Conservation (phyloP, 2,113 vertebrate species). For the Zosterops lateralis region DNA sequence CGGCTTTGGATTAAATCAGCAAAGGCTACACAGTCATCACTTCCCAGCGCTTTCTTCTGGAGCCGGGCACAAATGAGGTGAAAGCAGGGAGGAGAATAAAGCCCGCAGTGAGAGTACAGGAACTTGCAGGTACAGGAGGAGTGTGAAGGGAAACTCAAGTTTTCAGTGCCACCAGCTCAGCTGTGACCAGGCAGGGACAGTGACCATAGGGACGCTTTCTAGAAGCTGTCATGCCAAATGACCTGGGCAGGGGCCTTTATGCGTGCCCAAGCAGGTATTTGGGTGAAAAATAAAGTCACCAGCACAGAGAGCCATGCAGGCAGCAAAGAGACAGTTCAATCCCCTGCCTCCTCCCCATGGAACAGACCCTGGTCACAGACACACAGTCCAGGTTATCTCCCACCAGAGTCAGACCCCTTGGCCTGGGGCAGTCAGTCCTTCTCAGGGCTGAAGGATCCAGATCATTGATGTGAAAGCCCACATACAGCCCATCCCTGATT, state of each 20-base stretch:
- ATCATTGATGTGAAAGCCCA: background rate
- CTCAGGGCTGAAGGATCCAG: background rate
- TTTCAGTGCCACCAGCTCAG: background rate
- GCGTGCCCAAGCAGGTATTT: background rate
- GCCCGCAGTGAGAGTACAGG: accelerated
- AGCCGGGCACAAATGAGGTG: background rate
- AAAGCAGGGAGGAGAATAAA: background rate
- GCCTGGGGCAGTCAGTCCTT: background rate
- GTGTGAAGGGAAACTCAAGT: background rate
- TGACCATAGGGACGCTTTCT: accelerated
- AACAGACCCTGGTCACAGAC: background rate
- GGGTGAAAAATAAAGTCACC: background rate
- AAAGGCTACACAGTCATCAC: background rate
- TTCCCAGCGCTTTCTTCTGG: background rate
- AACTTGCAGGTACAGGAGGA: background rate
- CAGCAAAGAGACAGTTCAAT: background rate
- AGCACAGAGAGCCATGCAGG: accelerated
- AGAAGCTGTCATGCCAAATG: background rate
- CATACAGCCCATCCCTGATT: background rate
- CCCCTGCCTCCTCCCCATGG: background rate
- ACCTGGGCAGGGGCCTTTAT: background rate
- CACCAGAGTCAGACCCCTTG: background rate
- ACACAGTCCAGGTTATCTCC: background rate
- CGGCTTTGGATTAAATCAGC: background rate
- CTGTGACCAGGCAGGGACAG: background rate